These are phyloP conservation scores for Temnopleurus reevesii DNA, from an alignment of 53 echinoderm and acorn worm genomes.

Conservation along the genomic window DNA sequence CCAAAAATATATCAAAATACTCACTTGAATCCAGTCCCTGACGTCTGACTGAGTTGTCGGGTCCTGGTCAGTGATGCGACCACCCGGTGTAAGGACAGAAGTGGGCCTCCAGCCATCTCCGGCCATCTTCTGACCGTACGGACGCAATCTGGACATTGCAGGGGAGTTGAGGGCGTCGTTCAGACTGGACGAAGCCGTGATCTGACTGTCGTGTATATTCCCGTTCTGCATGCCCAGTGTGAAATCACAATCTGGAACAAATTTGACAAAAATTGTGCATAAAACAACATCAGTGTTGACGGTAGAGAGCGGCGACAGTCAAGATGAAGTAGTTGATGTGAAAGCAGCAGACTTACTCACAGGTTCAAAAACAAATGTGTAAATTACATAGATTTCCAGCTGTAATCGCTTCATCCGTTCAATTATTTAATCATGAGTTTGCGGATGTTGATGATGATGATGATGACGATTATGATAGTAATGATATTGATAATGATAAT, in stretches of 20 bases:
- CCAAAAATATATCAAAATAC: too few species aligned
- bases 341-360: background rate
- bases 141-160: conserved; percentile 69
- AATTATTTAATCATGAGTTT: too few species aligned
- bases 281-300: background rate
- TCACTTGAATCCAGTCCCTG: conserved; percentile 33
- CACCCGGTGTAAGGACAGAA: conserved; percentile 2
- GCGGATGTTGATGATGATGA: too few species aligned
- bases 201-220: conserved; percentile 74
- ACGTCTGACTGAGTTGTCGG: background rate
- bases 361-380: background rate
- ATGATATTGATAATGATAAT: too few species aligned
- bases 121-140: conserved; percentile 69
- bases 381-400: too few species aligned
- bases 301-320: background rate
- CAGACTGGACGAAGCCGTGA: conserved; percentile 76
- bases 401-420: too few species aligned
- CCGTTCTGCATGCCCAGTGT: conserved; percentile 80
- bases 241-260: conserved; percentile 76
- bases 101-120: conserved; percentile 78
- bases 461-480: too few species aligned
- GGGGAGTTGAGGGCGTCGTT: conserved; percentile 70
- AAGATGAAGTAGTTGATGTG: background rate
- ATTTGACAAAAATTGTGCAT: background rate
- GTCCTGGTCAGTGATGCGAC: conserved; percentile 11